Conservation (phyloP, 37 sponge, comb jelly and placozoan genomes). For the Bolinopsis microptera region DNA sequence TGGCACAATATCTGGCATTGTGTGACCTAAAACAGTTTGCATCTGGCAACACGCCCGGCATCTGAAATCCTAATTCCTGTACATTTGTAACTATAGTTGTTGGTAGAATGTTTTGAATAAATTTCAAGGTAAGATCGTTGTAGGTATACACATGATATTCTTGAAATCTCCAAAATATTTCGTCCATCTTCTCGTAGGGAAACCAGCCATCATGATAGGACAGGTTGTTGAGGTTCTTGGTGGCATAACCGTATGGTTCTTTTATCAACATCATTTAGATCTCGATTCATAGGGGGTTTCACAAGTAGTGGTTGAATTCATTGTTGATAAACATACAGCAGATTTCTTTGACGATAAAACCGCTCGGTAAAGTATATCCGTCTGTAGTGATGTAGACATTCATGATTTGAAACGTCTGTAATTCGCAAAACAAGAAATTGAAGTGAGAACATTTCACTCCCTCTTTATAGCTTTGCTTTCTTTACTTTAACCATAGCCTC, state of each 20-base stretch:
- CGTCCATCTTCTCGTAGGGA: neutral
- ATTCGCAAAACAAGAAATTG: neutral
- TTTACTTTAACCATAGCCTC: constrained; percentile 1
- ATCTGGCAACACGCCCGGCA: neutral
- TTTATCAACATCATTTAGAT: neutral
- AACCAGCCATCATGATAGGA: neutral
- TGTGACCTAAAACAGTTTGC: neutral
- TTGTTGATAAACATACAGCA: neutral
- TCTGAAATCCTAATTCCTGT: neutral
- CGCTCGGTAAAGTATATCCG: neutral
- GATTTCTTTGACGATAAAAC: neutral
- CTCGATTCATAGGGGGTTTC: neutral
- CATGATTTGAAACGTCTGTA: neutral
- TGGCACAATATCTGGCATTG: neutral
- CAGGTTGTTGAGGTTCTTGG: constrained; percentile 1
- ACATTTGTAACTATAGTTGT: neutral
- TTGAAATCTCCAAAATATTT: neutral
- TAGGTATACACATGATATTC: neutral
- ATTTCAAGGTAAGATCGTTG: neutral
- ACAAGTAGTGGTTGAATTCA: neutral
- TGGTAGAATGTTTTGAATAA: neutral
- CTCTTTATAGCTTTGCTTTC: neutral
- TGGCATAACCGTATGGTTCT: neutral
- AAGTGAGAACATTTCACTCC: too few species aligned
- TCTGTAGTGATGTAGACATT: neutral